These are phyloP conservation scores for Pseudomyrmex pallidus DNA, from an alignment of 1,140 invertebrate genomes.

Conservation along the genomic window DNA sequence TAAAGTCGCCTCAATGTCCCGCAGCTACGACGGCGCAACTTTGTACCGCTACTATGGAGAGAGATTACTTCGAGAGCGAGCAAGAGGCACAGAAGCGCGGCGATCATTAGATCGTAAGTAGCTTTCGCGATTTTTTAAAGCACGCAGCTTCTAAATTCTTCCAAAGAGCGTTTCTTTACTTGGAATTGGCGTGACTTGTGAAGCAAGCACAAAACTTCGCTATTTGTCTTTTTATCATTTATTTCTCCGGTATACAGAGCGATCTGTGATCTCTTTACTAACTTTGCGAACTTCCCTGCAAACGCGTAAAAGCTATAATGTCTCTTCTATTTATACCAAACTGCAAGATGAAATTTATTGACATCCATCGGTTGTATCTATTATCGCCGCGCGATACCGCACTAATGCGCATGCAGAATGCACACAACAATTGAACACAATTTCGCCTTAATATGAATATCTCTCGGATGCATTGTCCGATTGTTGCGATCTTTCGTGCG, in stretches of 20 bases:
- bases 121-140: slow-evolving; percentile 50
- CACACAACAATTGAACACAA: neutral
- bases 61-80: slow-evolving; percentile 40
- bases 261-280: neutral
- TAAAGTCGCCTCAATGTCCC: slow-evolving; percentile 49
- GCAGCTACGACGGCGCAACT: slow-evolving; percentile 44
- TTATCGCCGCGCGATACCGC: neutral
- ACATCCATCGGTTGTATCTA: slow-evolving; percentile 4
- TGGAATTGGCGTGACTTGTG: slow-evolving; percentile 21
- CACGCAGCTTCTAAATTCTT: slow-evolving; percentile 19
- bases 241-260: neutral
- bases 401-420: slow-evolving; percentile 13
- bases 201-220: slow-evolving; percentile 25
- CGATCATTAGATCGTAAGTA: slow-evolving; percentile 46
- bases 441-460: slow-evolving; percentile 3
- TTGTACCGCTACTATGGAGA: slow-evolving; percentile 44
- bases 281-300: no score
- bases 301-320: slow-evolving; percentile 1
- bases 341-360: slow-evolving; percentile 13
- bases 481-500: slow-evolving; percentile 29
- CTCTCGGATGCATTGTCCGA: slow-evolving; percentile 23
- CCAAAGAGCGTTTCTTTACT: neutral
- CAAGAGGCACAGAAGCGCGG: neutral
- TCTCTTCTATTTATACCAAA: neutral
- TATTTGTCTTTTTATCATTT: slow-evolving; percentile 1